Base-by-base conservation (phyloP, 2,888 invertebrate species). In the Drosophila lacicola region DNA sequence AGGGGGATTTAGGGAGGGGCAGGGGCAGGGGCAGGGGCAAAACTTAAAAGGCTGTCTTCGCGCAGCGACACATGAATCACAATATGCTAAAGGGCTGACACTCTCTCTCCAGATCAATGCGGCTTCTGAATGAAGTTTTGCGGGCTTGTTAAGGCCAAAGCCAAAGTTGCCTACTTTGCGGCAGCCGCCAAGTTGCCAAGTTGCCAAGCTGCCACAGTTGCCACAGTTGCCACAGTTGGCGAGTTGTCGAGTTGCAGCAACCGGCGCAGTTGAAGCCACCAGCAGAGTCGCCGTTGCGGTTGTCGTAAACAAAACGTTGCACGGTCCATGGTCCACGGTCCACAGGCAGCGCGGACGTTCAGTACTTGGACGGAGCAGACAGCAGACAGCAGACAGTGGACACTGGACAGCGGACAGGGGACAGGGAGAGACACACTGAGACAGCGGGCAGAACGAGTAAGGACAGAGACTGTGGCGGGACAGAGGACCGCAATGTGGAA, bases 81-180 rank as follows among this genome's bases (percentile, higher is more conserved):
- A 90, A 90, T 90, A 90, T 90, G 90, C 90, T 90, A 90, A 90
- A 89, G 90, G 89, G 86, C 90, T 90, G 90, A 90, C 90, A 90
- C 90, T 90, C 89, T 90, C 90, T 90, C 90, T 90, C 83, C 90
- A 81, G 90, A 90, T 90, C 89, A 86, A 88, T 85, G 85, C 85
- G 85, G 86, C 86, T 86, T 88, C 86, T 86, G 89, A 89, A 86
- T 89, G 88, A 88, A 85, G 83, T 81, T 83, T 81, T 58, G 29
- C 57, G 64, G 81, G 56, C 80, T 75, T 75, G 75, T 75, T 75
- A 75, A 79, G 83, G 70, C 77, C 82, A 69, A 64, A 65, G 85
- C 62, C 76, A 72, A 76, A 89, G 88, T 86, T 84, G 86, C 89
- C 90, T 82, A 89, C 87, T 88, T 88, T 77, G 71, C 68, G 74